Base-by-base conservation (phyloP, 1,140 invertebrate genomes). In the Atta texana region DNA sequence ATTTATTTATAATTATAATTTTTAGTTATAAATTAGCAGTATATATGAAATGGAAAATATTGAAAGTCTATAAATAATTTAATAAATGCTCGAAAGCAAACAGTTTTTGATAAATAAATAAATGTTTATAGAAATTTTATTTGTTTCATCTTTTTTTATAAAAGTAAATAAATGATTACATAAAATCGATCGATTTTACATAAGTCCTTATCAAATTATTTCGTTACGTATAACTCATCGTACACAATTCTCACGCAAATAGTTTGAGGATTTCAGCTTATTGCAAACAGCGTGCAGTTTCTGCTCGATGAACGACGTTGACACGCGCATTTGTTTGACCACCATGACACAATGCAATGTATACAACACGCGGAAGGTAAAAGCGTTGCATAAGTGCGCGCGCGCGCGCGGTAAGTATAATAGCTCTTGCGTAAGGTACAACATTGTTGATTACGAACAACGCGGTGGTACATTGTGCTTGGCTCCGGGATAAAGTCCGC, bases 401-500 rank as follows among this genome's bases (percentile, higher is more conserved):
- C 59, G 24, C 6, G 31, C 78, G 61, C 39, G 59, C 39, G 24
- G 31, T 51, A 49, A 39, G 28, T 59, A 53, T 80, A 80, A 80
- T 63, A 39, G 39, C 44, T 84, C 39, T 85, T 85, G 64, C 82
- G 59, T 66, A 85, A 85, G 55, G 16, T 59, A 51, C 55, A 64
- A 57, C 74, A 78, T 78, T 68, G 82, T 77, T 68, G 82, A 85
- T 85, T 78, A 78, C 49, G 69, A 28, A 61, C 28, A 61, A n/a
- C 53, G 44, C 59, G 16, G n/a, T 57, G 59, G 69, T 61, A 31
- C 68, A 82, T 84, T 75, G 69, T 74, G 68, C 39, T 49, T 28
- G 55, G 18, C 68, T 59, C 1, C 39, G 63, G 49, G 24, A 84
- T 84, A 75, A 82, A 84, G 77, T 81, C 51, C 49, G 44, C 28